Base-by-base conservation (phyloP, 2,888 invertebrate genomes). In the Cylindroiulus punctatus region DNA sequence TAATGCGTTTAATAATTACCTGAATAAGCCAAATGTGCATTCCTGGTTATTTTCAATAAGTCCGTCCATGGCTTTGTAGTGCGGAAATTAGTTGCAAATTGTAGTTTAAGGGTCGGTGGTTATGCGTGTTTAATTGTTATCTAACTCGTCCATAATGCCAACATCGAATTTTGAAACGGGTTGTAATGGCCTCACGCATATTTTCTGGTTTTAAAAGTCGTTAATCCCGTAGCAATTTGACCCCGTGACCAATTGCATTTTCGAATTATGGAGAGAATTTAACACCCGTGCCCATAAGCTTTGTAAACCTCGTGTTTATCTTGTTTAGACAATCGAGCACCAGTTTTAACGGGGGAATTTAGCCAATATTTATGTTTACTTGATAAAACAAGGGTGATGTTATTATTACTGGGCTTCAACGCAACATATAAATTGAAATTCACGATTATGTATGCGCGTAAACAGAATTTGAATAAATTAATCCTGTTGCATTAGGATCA, bases 151-250 rank as follows among this genome's bases (percentile, higher is more conserved):
- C 17, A 52, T 52, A 12, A 57, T 57, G 57, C n/a, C 19, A 57
- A 7, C n/a, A 1, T n/a, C 17, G 52, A 19, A 57, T n/a, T 57
- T 57, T 7, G n/a, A 57, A 57, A 26, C 65, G 2, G 8, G 65
- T 65, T 26, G 65, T 12, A 65, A 65, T 65, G 10, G 7, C 26
- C 10, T 65, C 3, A 65, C 10, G n/a, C 26, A 65, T 65, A 65
- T 65, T 65, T 65, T 22, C 65, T 65, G 26, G 26, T 65, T 65
- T 65, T 65, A 26, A 44, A 44, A 44, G 65, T 65, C 7, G n/a
- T 65, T 65, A 65, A 65, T 65, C 65, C 65, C n/a, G n/a, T n/a
- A n/a, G 65, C 26, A 65, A 65, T 65, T 65, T 65, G 65, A 65
- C 65, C 65, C 65, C 26, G 5, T 26, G 65, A n/a, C 65, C 5